Base-by-base conservation (phyloP, 2,888 invertebrate species). In the Ormyrus thymus region DNA sequence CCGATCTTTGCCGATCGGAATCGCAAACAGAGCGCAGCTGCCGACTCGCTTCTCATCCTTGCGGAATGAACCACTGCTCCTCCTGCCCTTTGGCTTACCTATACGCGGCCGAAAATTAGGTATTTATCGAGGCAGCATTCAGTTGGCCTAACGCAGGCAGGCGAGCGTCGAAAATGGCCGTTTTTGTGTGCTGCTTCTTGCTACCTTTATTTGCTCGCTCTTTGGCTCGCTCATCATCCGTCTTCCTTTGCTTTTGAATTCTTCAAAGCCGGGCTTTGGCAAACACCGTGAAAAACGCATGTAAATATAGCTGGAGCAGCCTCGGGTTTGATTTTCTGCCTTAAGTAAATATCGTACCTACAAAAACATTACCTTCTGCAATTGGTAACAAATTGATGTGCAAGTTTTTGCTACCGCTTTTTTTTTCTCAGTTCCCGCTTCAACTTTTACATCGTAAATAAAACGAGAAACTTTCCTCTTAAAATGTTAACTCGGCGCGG, bases 41-140 rank as follows among this genome's bases (percentile, higher is more conserved):
- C 29, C 2, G 4, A 2, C 29, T 29, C 29, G 29, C 29, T 29
- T 29, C 29, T 29, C 29, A 29, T 29, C 4, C 29, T 29, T 29
- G 29, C 29, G 29, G 29, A 29, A 29, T 3, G 29, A 29, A 29
- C 29, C 29, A 29, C 29, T 29, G 29, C 3, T 51, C 13, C 58
- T 59, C 48, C 43, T 70, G 29, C 29, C 29, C 59, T 64, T 8
- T 43, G 45, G 7, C 50, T 59, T 59, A 46, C 69, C 48, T 11
- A 10, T 15, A 8, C 29, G 29, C 62, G 10, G 8, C 9, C 46
- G 68, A 73, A 80, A 77, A 80, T 80, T 77, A 77, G 76, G 73
- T 77, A 64, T 80, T 80, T 80, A 76, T 76, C 69, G 58, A 73
- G n/a, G 65, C 68, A 76, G 72, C 66, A 69, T 73, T 55, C 65